These are phyloP conservation scores for Lepus oiostolus DNA, from an alignment of 2,797 vertebrate species.

Conservation along the genomic window DNA sequence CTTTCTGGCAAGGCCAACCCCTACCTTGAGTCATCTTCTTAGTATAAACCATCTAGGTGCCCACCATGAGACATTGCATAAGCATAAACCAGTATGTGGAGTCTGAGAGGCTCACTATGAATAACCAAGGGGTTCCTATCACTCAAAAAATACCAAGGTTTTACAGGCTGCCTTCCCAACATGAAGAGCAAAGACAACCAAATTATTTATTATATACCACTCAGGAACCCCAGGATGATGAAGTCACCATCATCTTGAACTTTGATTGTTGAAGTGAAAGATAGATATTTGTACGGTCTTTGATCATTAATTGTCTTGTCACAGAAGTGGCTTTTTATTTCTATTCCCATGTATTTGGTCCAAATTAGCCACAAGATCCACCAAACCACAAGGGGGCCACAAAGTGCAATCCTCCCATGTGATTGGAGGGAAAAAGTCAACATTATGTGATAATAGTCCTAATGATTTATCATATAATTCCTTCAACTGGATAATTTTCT, in stretches of 20 bases:
- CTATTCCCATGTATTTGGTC: neutral
- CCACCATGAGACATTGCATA: neutral
- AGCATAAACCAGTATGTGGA: neutral
- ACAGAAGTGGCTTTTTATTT: neutral
- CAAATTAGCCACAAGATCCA: neutral
- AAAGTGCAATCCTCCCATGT: neutral
- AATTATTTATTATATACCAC: neutral
- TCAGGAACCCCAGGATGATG: neutral
- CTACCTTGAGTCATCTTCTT: neutral
- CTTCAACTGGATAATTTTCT: neutral
- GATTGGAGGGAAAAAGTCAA: neutral
- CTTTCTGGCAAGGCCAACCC: neutral
- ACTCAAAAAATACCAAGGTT: neutral
- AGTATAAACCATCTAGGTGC: neutral
- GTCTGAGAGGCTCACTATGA: neutral
- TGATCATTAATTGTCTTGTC: neutral
- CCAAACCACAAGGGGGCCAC: neutral
- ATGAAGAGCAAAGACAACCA: neutral
- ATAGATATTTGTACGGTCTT: neutral
- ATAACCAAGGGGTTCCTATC: neutral
- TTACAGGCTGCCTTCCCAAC: neutral
- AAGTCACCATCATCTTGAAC: neutral
- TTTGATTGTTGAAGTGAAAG: neutral
- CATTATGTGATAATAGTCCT: neutral
- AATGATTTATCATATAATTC: neutral